Evolutionary conservation across 64 coral and sea anemone species (phyloP).

Genomic region (Stylophora pistillata): DNA sequence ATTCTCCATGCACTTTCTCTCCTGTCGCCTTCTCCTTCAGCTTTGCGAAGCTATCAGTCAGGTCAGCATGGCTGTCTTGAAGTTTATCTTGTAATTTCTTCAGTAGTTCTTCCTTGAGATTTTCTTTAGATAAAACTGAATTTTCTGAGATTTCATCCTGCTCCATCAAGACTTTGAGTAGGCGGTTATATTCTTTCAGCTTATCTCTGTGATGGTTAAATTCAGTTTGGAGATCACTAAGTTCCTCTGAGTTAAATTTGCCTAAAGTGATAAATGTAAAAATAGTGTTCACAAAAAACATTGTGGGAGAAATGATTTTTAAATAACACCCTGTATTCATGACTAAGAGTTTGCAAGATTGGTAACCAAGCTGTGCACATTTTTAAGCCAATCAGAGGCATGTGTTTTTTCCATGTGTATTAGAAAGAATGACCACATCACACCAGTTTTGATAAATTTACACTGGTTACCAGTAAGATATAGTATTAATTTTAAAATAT

Average conservation of each 20-base stretch:
- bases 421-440: too few species aligned
- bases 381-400: too few species aligned
- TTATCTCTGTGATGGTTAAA: constrained; percentile 84
- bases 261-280: constrained; percentile 43
- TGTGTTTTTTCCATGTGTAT: too few species aligned
- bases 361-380: too few species aligned
- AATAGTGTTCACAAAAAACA: too few species aligned
- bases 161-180: constrained; percentile 42
- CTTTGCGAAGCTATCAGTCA: constrained; percentile 34
- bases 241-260: constrained; percentile 67
- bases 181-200: constrained; percentile 62
- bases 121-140: constrained; percentile 51
- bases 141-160: constrained; percentile 82
- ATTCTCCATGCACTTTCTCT: background rate
- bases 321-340: too few species aligned
- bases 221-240: constrained; percentile 75
- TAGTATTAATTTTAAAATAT: too few species aligned
- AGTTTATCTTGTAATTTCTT: constrained; percentile 60
- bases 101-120: constrained; percentile 40
- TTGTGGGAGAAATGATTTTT: too few species aligned
- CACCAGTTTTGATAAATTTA: too few species aligned
- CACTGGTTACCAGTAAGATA: too few species aligned
- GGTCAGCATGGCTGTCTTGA: constrained; percentile 43
- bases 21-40: constrained; percentile 72
- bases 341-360: too few species aligned